These are phyloP conservation scores for Bucco capensis DNA, from an alignment of 2,113 vertebrate species.

Conservation along the genomic window DNA sequence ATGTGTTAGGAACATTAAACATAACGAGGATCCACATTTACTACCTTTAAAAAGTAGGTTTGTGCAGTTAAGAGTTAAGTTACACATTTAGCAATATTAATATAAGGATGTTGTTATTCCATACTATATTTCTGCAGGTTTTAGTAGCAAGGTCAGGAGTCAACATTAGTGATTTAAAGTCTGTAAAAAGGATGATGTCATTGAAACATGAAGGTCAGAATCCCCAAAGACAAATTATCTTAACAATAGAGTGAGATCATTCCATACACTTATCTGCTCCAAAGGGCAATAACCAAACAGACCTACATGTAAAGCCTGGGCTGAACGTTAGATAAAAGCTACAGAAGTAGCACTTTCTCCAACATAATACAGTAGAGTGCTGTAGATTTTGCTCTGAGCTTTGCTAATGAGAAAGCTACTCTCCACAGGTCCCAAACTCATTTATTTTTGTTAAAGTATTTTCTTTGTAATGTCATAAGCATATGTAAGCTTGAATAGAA, in stretches of 20 bases:
- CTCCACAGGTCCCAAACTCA: not conserved
- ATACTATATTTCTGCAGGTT: not conserved
- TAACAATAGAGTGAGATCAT: slow-evolving; percentile 70
- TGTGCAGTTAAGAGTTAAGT: not conserved
- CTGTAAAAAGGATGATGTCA: slow-evolving; percentile 54
- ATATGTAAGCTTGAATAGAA: not conserved
- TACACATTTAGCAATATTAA: not conserved
- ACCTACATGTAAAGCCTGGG: slow-evolving; percentile 11
- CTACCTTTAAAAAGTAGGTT: not conserved
- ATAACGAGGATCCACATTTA: not conserved
- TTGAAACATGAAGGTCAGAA: slow-evolving; percentile 48
- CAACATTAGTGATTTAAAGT: slow-evolving; percentile 25
- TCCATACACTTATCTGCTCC: slow-evolving; percentile 37
- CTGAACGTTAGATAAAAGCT: slow-evolving; percentile 21
- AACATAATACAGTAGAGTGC: not conserved
- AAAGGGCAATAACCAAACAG: slow-evolving; percentile 33
- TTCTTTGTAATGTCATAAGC: too few species aligned
- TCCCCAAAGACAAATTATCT: slow-evolving; percentile 56
- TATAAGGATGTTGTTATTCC: not conserved
- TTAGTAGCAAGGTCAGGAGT: slow-evolving; percentile 32
- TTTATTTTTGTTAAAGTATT: not conserved
- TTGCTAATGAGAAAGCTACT: not conserved
- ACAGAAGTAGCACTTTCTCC: not conserved
- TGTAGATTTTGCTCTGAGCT: not conserved
- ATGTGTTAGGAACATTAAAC: not conserved